Evolutionary conservation across 2,113 vertebrate genomes (phyloP).

Genomic region (Himantopus leucocephalus): DNA sequence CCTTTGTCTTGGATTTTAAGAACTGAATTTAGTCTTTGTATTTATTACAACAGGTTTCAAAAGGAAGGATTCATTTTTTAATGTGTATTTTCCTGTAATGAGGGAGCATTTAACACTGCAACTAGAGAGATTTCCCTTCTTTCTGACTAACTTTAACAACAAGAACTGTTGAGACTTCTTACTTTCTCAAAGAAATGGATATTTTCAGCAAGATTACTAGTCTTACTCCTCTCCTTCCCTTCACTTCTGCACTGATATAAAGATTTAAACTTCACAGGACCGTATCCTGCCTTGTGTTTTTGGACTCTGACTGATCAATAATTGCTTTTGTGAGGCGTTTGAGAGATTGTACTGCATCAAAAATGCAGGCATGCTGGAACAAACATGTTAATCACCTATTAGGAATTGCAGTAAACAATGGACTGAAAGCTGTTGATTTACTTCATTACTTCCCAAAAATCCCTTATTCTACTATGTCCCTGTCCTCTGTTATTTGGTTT

Average conservation of each 20-base stretch:
- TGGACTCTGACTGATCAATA: not conserved
- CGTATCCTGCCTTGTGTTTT: not conserved
- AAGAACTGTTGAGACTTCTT: not conserved
- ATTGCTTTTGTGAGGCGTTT: constrained; percentile 1
- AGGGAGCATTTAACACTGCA: not conserved
- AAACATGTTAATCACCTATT: not conserved
- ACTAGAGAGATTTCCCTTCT: not conserved
- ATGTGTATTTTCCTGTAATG: not conserved
- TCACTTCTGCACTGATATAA: not conserved
- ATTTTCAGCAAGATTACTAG: not conserved
- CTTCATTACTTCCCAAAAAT: not conserved
- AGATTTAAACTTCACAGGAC: not conserved
- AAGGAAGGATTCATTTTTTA: not conserved
- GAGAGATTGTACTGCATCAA: not conserved
- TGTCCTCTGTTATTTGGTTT: not conserved
- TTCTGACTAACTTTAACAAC: not conserved
- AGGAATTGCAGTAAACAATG: not conserved
- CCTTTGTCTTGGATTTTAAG: not conserved
- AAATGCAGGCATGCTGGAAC: not conserved
- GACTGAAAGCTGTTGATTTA: not conserved
- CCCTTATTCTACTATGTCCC: not conserved
- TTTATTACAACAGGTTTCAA: not conserved
- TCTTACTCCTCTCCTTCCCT: not conserved
- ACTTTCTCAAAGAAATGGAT: not conserved
- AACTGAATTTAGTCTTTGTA: not conserved